Conservation (phyloP, 2,113 vertebrate genomes). For the Phalacrocorax aristotelis region DNA sequence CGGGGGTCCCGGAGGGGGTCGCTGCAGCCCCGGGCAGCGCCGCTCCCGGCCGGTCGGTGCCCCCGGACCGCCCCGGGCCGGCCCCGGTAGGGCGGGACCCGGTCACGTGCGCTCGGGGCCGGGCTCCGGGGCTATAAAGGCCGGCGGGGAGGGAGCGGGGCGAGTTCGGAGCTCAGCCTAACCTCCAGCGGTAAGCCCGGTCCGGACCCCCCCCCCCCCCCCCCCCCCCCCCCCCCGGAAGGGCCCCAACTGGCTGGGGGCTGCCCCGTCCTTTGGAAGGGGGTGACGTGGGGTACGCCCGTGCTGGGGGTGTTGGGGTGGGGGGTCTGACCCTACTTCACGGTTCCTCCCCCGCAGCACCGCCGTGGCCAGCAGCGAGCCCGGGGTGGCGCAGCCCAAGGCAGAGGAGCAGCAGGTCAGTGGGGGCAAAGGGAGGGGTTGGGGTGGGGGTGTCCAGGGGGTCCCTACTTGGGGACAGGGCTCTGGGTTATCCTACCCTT, state of each 20-base stretch:
- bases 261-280: too few relatives aligned
- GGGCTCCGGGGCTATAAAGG: conserved; percentile 2
- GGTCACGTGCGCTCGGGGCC: conserved; percentile 29
- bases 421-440: not conserved
- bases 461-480: not conserved
- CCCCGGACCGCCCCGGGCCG: too few relatives aligned
- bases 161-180: not conserved
- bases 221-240: not conserved
- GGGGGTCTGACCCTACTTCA: not conserved
- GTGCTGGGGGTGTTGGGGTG: too few relatives aligned
- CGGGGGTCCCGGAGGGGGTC: too few relatives aligned
- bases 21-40: too few relatives aligned
- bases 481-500: not conserved
- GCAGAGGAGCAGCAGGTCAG: conserved; percentile 30
- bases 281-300: too few relatives aligned
- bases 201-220: not conserved
- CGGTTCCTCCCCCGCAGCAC: not conserved
- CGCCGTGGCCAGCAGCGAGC: conserved; percentile 21
- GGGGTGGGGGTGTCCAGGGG: not conserved
- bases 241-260: too few relatives aligned
- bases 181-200: too few relatives aligned
- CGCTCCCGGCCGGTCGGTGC: too few relatives aligned
- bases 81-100: not conserved
- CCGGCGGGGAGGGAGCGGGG: not conserved
- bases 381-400: not conserved